phyloP scores from a whole-genome alignment of 2,113 vertebrate genomes.

The Podiceps cristatus region DNA sequence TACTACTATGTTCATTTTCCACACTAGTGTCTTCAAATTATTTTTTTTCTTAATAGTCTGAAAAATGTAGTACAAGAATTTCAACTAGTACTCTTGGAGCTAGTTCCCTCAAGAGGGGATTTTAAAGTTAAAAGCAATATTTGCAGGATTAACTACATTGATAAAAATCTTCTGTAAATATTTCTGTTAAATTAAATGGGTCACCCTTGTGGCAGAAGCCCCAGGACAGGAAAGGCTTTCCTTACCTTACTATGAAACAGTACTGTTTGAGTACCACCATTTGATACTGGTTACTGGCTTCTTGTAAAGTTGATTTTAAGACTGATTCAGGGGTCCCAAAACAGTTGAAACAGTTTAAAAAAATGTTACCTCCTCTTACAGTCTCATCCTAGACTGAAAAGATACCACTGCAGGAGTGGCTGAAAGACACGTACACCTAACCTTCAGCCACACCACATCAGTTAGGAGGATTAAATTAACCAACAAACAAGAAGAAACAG shows the following conservation, averaged over 20 bases:
- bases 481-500: not conserved
- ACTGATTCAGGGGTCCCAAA: not conserved
- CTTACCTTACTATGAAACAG: not conserved
- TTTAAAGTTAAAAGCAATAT: not conserved
- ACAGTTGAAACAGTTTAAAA: not conserved
- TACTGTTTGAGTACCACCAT: rapidly evolving
- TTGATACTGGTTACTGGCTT: not conserved
- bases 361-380: not conserved
- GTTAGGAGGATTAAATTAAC: not conserved
- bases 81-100: not conserved
- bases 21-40: not conserved
- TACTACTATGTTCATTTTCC: not conserved
- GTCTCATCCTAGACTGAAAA: not conserved
- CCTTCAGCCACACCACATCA: not conserved
- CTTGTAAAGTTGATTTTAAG: not conserved
- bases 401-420: not conserved
- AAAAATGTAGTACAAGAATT: not conserved
- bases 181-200: not conserved
- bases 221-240: not conserved
- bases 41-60: not conserved
- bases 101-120: not conserved
- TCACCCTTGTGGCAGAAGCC: not conserved
- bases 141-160: not conserved
- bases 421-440: rapidly evolving
- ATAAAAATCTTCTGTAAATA: not conserved